phyloP scores from a whole-genome alignment of 2,113 vertebrate genomes.

The Terrapene triunguis region DNA sequence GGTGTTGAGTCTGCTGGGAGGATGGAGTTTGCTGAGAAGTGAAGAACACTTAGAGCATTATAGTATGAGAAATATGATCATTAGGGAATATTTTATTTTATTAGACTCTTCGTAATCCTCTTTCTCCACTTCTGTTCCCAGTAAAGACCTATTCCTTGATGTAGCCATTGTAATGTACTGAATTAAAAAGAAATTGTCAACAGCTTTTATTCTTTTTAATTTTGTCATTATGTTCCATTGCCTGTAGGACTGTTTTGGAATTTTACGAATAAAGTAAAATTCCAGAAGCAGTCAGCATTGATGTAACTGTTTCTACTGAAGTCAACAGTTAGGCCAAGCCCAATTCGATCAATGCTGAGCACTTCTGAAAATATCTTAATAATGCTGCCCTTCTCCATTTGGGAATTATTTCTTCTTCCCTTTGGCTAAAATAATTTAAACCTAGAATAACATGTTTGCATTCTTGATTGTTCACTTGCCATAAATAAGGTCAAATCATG shows the following conservation, averaged over 20 bases:
- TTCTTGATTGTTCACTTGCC: background rate
- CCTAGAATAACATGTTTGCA: background rate
- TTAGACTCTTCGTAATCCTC: background rate
- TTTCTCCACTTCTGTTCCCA: background rate
- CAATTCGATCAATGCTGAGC: background rate
- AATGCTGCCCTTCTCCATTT: background rate
- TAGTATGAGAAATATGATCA: background rate
- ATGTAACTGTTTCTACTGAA: background rate
- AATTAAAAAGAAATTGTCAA: constrained; percentile 27
- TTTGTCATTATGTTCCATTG: constrained; percentile 24
- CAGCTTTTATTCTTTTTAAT: constrained; percentile 30
- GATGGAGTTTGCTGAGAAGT: background rate
- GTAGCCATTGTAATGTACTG: background rate
- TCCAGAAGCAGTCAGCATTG: background rate
- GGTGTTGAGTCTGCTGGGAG: background rate
- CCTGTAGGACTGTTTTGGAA: background rate
- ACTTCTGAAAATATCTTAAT: constrained; percentile 16
- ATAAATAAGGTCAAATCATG: background rate
- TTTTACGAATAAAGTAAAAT: background rate
- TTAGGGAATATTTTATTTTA: background rate
- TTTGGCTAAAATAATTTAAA: background rate
- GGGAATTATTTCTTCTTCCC: background rate
- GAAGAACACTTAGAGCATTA: background rate
- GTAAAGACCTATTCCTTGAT: background rate
- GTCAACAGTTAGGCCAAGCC: background rate